Evolutionary conservation across 2,113 vertebrate genomes (phyloP).

Genomic region (Salvelinus alpinus): DNA sequence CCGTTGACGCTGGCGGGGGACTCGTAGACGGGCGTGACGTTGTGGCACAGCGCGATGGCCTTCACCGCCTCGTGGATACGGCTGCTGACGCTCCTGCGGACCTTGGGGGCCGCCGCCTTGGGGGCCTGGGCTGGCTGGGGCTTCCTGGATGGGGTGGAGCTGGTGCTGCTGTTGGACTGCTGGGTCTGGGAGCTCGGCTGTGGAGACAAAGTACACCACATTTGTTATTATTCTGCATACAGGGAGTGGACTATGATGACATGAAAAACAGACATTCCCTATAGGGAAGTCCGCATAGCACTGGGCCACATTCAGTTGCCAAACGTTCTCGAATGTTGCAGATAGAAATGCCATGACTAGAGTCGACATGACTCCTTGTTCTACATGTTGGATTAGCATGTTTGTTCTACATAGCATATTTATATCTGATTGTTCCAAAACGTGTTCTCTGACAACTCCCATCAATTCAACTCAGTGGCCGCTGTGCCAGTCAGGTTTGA

Average conservation of each 20-base stretch:
- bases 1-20: slow-evolving; percentile 59
- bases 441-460: slow-evolving; percentile 31
- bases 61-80: slow-evolving; percentile 94
- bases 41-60: slow-evolving; percentile 94
- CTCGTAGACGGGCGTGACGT: slow-evolving; percentile 95
- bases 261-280: too few species aligned
- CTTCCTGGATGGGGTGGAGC: slow-evolving; percentile 76
- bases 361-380: neutral
- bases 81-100: slow-evolving; percentile 90
- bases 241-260: too few species aligned
- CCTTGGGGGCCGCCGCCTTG: slow-evolving; percentile 77
- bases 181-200: slow-evolving; percentile 51
- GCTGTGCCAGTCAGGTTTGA: slow-evolving; percentile 42
- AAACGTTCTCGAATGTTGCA: too few species aligned
- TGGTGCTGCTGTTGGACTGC: slow-evolving; percentile 61
- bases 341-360: too few species aligned
- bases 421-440: too few species aligned
- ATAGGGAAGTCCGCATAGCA: too few species aligned
- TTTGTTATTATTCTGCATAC: too few species aligned
- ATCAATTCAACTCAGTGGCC: slow-evolving; percentile 46
- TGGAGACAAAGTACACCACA: neutral
- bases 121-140: slow-evolving; percentile 73
- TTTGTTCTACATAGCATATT: too few species aligned
- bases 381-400: too few species aligned
- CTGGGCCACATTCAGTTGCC: too few species aligned